These are phyloP conservation scores for Clivina fossor DNA, from an alignment of 2,888 invertebrate genomes.

Conservation along the genomic window DNA sequence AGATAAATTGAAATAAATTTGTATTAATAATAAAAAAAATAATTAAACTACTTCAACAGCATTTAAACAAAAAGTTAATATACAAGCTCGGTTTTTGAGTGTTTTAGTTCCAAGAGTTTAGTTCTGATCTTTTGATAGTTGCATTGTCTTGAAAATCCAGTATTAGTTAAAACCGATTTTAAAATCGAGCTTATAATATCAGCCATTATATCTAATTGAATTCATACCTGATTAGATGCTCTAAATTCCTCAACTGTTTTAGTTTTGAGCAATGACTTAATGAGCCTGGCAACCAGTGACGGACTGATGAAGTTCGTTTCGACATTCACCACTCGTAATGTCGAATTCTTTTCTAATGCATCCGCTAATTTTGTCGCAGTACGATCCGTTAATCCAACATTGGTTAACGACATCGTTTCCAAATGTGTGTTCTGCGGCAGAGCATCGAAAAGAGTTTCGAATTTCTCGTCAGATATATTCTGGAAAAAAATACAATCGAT, in stretches of 20 bases:
- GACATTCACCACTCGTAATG: conserved; percentile 82
- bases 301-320: conserved; percentile 98
- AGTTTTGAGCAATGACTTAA: conserved; percentile 82
- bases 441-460: conserved; percentile 84
- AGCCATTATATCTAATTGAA: too few species aligned
- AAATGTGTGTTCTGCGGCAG: conserved; percentile 88
- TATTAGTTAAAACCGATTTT: too few species aligned
- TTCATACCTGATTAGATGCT: conserved; percentile 98
- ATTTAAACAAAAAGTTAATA: too few species aligned
- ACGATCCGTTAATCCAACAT: conserved; percentile 90
- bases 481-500: conserved; percentile 53
- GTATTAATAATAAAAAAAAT: too few species aligned
- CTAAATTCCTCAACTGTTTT: conserved; percentile 92
- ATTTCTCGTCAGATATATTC: conserved; percentile 96
- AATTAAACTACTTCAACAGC: too few species aligned
- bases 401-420: conserved; percentile 88
- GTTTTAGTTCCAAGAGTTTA: too few species aligned
- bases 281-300: conserved; percentile 78
- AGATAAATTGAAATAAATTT: too few species aligned
- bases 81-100: too few species aligned
- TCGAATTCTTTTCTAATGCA: conserved; percentile 77
- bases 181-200: too few species aligned
- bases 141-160: too few species aligned
- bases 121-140: too few species aligned
- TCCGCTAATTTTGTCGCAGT: conserved; percentile 80